Base-by-base conservation (phyloP, 2,113 vertebrate genomes). In the Bubalus kerabau region DNA sequence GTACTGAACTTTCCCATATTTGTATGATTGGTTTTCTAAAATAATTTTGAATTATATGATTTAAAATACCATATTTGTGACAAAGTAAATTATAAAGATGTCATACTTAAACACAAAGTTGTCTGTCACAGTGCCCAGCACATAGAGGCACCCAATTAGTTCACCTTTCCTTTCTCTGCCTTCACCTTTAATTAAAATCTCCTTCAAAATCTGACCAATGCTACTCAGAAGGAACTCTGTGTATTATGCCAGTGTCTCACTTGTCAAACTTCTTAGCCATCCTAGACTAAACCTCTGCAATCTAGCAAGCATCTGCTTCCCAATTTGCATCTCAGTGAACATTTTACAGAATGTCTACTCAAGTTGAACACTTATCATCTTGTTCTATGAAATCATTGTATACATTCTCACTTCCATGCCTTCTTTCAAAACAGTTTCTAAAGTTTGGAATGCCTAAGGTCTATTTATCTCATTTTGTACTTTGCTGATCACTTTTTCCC, bases 91-190 rank as follows among this genome's bases (percentile, higher is more conserved):
- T 8, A 8, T 64, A 54, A 67, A 15, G 64, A 48, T 54, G 67
- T 21, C 7, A 26, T 48, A 8, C 40, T 64, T 87, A 24, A 87
- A 81, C 17, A 85, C 36, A 60, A 19, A 57, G 9, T 6, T 56
- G 36, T 17, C 56, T 40, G 1, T 59, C 80, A 52, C 7, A 50
- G 7, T 16, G 17, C 48, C 84, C 52, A 60, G 30, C 9, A 5
- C 11, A 2, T 1, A 80, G 16, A 43, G 7, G 0, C 10, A 67
- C 15, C 0, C 0, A 24, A 0, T 30, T 52, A 62, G 2, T 57
- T 32, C 3, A 26, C 4, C 2, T 59, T 83, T 13, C 1, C 50
- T 60, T 54, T 32, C 21, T 94, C 3, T 57, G 7, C n/a, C n/a
- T 57, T 57, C 19, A 15, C 13, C 19, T 89, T 88, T n/a, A 43